Conservation (phyloP, 2,888 invertebrate species). For the Dendrolimus houi region DNA sequence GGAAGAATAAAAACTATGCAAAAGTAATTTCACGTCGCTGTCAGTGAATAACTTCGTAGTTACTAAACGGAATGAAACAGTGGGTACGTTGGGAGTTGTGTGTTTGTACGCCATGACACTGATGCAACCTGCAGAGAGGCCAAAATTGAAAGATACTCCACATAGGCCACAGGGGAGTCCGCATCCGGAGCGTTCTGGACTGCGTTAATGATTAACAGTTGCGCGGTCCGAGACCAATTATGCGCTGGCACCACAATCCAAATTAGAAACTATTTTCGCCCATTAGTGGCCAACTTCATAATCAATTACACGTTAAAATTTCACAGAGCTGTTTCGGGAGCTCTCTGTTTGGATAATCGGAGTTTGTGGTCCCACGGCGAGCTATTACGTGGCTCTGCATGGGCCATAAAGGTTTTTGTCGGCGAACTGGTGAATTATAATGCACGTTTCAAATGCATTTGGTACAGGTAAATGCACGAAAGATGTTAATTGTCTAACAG, state of each 20-base stretch:
- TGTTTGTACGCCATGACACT: slow-evolving; percentile 1
- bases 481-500: too few relatives aligned
- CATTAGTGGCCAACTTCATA: slow-evolving; percentile 74
- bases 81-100: background rate
- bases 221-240: slow-evolving; percentile 65
- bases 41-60: slow-evolving; percentile 19
- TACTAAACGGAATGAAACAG: slow-evolving; percentile 24
- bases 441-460: slow-evolving; percentile 55
- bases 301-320: slow-evolving; percentile 74
- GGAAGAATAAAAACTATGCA: slow-evolving; percentile 32
- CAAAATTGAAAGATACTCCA: slow-evolving; percentile 42
- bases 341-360: slow-evolving; percentile 68
- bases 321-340: slow-evolving; percentile 66
- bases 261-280: slow-evolving; percentile 75
- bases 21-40: slow-evolving; percentile 24
- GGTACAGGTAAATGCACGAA: slow-evolving; percentile 25
- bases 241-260: slow-evolving; percentile 55
- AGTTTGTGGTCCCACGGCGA: slow-evolving; percentile 73
- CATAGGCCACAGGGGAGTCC: slow-evolving; percentile 34
- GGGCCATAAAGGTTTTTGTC: slow-evolving; percentile 66
- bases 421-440: slow-evolving; percentile 57
- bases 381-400: slow-evolving; percentile 55
- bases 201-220: slow-evolving; percentile 65
- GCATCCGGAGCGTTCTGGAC: slow-evolving; percentile 26
- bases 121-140: slow-evolving; percentile 15